These are phyloP conservation scores for Platysternon megacephalum DNA, from an alignment of 2,113 vertebrate genomes.

Conservation along the genomic window DNA sequence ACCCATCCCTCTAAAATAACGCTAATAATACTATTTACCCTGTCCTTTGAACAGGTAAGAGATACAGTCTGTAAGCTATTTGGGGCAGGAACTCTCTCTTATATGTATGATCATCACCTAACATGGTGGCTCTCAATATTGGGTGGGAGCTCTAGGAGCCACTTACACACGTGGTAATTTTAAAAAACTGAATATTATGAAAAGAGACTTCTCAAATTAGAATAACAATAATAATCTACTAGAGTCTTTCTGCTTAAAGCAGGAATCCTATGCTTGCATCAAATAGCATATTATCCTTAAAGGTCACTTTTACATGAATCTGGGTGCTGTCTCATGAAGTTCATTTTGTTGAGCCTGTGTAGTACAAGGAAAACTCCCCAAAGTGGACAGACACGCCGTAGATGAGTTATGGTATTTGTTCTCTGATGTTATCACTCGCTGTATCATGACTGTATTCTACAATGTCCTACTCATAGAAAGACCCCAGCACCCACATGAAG, in stretches of 20 bases:
- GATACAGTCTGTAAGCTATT: background rate
- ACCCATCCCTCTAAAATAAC: background rate
- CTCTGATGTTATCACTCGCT: background rate
- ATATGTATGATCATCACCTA: background rate
- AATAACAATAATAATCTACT: background rate
- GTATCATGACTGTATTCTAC: background rate
- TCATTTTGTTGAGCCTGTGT: background rate
- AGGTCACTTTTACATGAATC: background rate
- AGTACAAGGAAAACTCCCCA: background rate
- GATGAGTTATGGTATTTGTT: background rate
- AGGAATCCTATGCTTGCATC: background rate
- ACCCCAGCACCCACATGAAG: background rate
- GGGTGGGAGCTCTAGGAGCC: background rate
- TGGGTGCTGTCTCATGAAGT: background rate
- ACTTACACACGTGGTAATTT: background rate
- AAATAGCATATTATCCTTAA: background rate
- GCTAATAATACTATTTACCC: background rate
- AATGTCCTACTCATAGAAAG: background rate
- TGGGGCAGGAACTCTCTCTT: background rate
- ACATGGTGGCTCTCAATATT: background rate
- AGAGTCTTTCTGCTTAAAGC: background rate
- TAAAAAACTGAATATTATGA: background rate
- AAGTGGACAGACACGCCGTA: accelerated
- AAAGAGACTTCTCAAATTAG: background rate
- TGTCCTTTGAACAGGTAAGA: too few relatives aligned